Conservation (phyloP, 2,797 vertebrate species). For the Mormyrus hasselquistii region DNA sequence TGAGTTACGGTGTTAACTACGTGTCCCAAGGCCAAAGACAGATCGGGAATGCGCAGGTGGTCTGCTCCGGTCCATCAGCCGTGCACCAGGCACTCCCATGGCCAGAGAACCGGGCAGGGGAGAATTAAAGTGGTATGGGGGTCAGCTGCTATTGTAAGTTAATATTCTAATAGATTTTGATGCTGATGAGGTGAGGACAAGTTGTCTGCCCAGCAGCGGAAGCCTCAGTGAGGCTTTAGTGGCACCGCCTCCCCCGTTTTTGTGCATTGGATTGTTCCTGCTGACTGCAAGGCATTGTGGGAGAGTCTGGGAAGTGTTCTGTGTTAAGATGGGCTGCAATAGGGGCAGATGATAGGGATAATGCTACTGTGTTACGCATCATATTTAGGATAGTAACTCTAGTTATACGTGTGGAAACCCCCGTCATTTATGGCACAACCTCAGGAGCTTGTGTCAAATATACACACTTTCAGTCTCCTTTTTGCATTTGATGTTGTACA, state of each 20-base stretch:
- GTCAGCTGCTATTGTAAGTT: slow-evolving; percentile 28
- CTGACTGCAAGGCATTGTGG: neutral
- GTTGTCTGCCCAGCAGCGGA: slow-evolving; percentile 26
- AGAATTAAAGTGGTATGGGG: slow-evolving; percentile 1
- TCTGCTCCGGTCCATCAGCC: neutral
- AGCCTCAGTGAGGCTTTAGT: slow-evolving; percentile 14
- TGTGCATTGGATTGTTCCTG: neutral
- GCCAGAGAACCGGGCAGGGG: neutral
- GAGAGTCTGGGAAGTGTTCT: neutral
- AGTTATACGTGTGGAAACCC: neutral
- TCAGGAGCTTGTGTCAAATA: neutral
- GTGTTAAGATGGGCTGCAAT: neutral
- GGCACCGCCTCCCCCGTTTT: neutral
- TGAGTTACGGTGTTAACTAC: neutral
- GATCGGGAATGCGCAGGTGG: neutral
- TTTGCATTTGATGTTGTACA: neutral
- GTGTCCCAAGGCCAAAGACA: neutral
- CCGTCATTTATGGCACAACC: neutral
- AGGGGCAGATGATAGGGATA: neutral
- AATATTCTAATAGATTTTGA: slow-evolving; percentile 31
- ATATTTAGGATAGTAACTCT: neutral
- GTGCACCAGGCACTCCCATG: neutral
- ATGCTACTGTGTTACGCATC: neutral
- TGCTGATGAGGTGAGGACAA: slow-evolving; percentile 21
- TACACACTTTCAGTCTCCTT: neutral